Evolutionary conservation across 2,888 invertebrate species (phyloP), one percentile per base, ranked within the genome.

Genomic region (Nineta flava): DNA sequence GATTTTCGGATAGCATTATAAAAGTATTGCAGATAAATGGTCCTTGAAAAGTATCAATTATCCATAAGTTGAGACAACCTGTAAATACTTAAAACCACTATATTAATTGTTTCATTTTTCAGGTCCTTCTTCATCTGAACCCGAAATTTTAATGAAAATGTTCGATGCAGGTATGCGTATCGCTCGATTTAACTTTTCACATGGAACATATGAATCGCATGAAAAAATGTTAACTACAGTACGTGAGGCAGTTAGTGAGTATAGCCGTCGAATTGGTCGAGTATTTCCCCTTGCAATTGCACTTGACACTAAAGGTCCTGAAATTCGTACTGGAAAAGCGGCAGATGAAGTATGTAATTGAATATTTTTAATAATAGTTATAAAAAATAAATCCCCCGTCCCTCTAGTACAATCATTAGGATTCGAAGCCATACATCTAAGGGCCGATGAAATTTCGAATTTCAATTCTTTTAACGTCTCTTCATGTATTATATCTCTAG

Each of bases 271-370:
- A 47, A 67, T 75, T 53, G 80, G 78, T 0, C 72, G 76, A 51
- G 70, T 70, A 46, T 77, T 72, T 58, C 83, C 90, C 0, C 68
- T 93, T n/a, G 88, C 83, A 2, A 84, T 95, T 56, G 92, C 87
- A 35, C 69, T 87, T 34, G 86, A 86, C 57, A 79, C 94, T 1
- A 81, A 86, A 57, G 93, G 92, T 2, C 86, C 87, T 1, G 92
- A 92, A 66, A 92, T 95, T 55, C 75, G 88, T 57, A 94, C 90
- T 17, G 93, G 93, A 32, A 70, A 9, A 3, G 3, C 5, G 51
- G 53, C 35, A 46, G 3, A n/a, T 17, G 3, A 2, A 31, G 9
- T 35, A 50, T 17, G 56, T 54, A 35, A 50, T 50, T 9, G 42
- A 40, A 5, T 13, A 54, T 2, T 42, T n/a, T 47, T 43, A 42